Conservation (phyloP, 1,140 invertebrate genomes). For the Hyles euphorbiae region DNA sequence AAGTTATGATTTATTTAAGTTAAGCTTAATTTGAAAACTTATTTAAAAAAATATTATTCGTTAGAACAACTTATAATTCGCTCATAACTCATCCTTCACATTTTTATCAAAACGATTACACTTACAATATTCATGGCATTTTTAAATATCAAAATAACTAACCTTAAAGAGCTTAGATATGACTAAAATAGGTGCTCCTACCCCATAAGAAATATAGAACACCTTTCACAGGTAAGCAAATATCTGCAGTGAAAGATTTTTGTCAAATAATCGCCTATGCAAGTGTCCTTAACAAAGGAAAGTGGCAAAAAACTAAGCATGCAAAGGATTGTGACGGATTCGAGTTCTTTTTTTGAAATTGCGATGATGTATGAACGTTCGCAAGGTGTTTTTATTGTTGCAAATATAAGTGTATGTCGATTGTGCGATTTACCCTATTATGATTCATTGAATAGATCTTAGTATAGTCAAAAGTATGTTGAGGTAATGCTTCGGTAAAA, state of each 20-base stretch:
- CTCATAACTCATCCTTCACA: too few species aligned
- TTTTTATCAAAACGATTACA: too few species aligned
- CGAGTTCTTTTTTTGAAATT: constrained; percentile 13
- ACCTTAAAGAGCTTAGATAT: not conserved
- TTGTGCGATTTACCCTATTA: too few species aligned
- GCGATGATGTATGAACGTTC: constrained; percentile 19
- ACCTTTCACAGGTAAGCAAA: constrained; percentile 49
- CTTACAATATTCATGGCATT: too few species aligned
- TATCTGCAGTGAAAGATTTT: constrained; percentile 42
- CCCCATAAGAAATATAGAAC: constrained; percentile 38
- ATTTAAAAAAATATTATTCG: too few species aligned
- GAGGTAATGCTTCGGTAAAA: too few species aligned
- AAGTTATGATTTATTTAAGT: too few species aligned
- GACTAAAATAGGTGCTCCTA: constrained; percentile 18
- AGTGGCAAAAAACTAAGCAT: constrained; percentile 29
- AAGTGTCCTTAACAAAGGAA: constrained; percentile 36
- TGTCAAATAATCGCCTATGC: constrained; percentile 53
- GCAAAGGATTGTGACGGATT: constrained; percentile 29
- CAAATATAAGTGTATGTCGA: not conserved
- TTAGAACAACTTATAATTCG: too few species aligned
- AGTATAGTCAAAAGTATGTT: too few species aligned
- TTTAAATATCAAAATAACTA: not conserved
- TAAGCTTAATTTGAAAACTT: too few species aligned
- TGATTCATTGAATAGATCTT: too few species aligned
- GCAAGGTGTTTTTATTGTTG: constrained; percentile 30